Base-by-base conservation (phyloP, 2,113 vertebrate genomes). In the Benitochromis conjunctus region DNA sequence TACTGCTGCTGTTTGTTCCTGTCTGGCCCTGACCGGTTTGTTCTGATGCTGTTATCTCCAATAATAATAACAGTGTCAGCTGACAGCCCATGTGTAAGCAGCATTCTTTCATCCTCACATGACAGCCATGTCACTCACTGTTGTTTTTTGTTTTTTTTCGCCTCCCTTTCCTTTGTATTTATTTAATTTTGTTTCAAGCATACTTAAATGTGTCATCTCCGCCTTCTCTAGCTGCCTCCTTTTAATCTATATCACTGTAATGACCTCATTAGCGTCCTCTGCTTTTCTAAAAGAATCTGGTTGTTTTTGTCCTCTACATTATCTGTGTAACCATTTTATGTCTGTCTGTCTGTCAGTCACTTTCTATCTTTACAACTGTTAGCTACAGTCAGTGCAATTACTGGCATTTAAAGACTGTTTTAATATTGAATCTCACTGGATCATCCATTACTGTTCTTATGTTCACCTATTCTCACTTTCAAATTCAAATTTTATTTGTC, bases 71-170 rank as follows among this genome's bases (percentile, higher is more conserved):
- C 93, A 89, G 93, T 84, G 56, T 96, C 95, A 95, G 93, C 92
- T 95, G 95, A 95, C 93, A 54, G 83, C 77, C 56, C 38, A 55
- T 88, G 90, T 94, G 90, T 90, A 93, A 86, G 91, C 95, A 94
- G 93, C 95, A 94, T 96, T 95, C 92, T 93, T 95, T 92, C 84
- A 80, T 79, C 29, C 88, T 94, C 95, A 95, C 95, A 96, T 96
- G 95, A 95, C 94, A 34, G 85, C 34, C 26, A 5, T 90, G 86
- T 94, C 90, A 84, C 81, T 89, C 64, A 9, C 86, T 79, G 53
- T 80, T 85, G 79, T 21, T 78, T 54, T 83, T 16, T 89, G 26
- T 26, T 26, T 19, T 54, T 9, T 62, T 34, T 3, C 0, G 9
- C 14, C 31, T 24, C 16, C 21, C 19, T 58, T 48, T 66, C 43